Base-by-base conservation (phyloP, 2,113 vertebrate genomes). In the Irena cyanogastra region DNA sequence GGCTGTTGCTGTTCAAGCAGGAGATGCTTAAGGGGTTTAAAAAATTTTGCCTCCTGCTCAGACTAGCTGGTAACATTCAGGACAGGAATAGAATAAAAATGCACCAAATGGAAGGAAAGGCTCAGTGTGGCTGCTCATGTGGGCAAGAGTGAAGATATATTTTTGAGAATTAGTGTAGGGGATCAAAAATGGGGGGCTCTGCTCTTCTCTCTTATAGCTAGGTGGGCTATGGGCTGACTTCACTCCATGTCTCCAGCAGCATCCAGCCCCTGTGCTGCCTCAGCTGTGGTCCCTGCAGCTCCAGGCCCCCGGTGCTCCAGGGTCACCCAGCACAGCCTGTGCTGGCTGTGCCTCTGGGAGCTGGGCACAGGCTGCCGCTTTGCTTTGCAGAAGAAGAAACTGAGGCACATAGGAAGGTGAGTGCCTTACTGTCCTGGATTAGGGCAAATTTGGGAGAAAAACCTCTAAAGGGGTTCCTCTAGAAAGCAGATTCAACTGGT, bases 281-380 rank as follows among this genome's bases (percentile, higher is more conserved):
- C 9, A 15, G 50, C 50, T 11, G 26, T 1, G 5, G 1, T 7
- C 30, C 49, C 50, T 33, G 53, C 69, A 4, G 10, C 5, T 9
- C 26, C 53, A 4, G 33, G 17, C 19, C 24, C 24, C 0, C 1
- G 1, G 12, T 2, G 24, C 42, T 18, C 24, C 3, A 6, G 61
- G 19, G 10, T 26, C 31, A 2, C 9, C 47, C 7, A 0, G 6
- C 2, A 0, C n/a, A 4, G 52, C 0, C 0, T 0, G 2, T 26
- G 7, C 59, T 27, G 52, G 10, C 45, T 57, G 45, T 3, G 0
- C 22, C 64, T 19, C 21, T 5, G n/a, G 8, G 10, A 19, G 16
- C 11, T 37, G 70, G 23, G 28, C 60, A 14, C 9, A 1, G 39
- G 47, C 50, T 50, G 57, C 80, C 57, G 8, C 0, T 27, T 27